Evolutionary conservation across 2,113 vertebrate genomes (phyloP).

Genomic region (Tetrao urogallus): DNA sequence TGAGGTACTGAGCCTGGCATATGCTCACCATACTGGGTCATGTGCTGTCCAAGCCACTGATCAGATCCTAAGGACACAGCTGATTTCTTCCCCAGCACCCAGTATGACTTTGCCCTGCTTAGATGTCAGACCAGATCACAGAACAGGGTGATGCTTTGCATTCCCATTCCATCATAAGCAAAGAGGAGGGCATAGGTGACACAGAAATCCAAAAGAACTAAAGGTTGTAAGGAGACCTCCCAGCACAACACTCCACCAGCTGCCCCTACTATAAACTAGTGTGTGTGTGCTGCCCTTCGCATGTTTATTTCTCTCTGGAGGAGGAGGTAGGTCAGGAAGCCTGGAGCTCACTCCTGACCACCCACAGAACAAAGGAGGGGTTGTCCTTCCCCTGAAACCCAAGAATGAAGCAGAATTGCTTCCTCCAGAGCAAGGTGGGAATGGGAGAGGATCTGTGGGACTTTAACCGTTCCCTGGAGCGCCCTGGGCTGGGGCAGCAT

Average conservation of each 20-base stretch:
- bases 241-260: neutral
- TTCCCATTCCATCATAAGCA: neutral
- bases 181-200: neutral
- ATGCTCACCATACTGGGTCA: rapidly evolving
- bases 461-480: neutral
- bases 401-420: slow-evolving; percentile 20
- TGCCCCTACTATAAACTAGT: slow-evolving; percentile 26
- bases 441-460: neutral
- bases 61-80: neutral
- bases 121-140: neutral
- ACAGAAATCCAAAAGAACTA: neutral
- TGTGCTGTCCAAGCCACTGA: neutral
- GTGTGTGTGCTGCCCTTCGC: neutral
- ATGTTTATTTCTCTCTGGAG: slow-evolving; percentile 49
- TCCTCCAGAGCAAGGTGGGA: slow-evolving; percentile 38
- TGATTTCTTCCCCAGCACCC: neutral
- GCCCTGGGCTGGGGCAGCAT: neutral
- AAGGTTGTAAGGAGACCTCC: slow-evolving; percentile 10
- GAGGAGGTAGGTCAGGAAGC: neutral
- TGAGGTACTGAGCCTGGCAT: neutral
- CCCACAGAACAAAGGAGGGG: slow-evolving; percentile 56
- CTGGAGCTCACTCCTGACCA: slow-evolving; percentile 13
- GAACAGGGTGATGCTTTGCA: neutral
- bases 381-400: slow-evolving; percentile 44
- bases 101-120: neutral